Base-by-base conservation (phyloP, 2,888 invertebrate genomes). In the Epirrita christyi region DNA sequence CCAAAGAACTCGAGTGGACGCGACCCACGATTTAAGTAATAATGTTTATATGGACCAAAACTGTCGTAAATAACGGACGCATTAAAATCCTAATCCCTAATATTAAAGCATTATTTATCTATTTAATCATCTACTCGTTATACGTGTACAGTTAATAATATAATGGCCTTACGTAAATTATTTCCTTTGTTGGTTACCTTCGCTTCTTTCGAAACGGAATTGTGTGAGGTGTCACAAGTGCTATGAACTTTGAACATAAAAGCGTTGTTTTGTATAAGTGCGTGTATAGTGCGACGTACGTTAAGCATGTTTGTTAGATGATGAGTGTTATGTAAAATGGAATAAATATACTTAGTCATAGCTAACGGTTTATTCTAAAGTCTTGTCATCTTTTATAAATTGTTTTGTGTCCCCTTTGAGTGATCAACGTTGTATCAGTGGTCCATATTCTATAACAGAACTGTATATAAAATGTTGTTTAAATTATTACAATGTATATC, bases 151-250 rank as follows among this genome's bases (percentile, higher is more conserved):
- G 89, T 90, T 83, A 86, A 82, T 84, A 38, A 42, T 52, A 48
- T 86, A 87, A 92, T 90, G 91, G 92, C 92, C 92, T 92, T 92
- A 91, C 88, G 88, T 91, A 88, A 85, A 86, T 88, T 86, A 84
- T 88, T 90, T 88, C 81, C 76, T 81, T 77, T 68, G 80, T 88
- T 85, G 75, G 71, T 80, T 78, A 78, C 66, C 71, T 81, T 85
- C 81, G 90, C 89, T 89, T 90, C 80, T 78, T 73, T 84, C 80
- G 75, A 78, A 78, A 79, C 73, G 82, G 80, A 73, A 72, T 78
- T 77, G 78, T 82, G 77, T 77, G 64, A 56, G 45, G 52, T 62
- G 53, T 62, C 61, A 77, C 72, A 79, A 68, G 67, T 71, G 73
- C 76, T 68, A 70, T 79, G 81, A 71, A 70, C 83, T 80, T 78